phyloP scores from a whole-genome alignment of 2,113 vertebrate genomes.

The Podilymbus podiceps region DNA sequence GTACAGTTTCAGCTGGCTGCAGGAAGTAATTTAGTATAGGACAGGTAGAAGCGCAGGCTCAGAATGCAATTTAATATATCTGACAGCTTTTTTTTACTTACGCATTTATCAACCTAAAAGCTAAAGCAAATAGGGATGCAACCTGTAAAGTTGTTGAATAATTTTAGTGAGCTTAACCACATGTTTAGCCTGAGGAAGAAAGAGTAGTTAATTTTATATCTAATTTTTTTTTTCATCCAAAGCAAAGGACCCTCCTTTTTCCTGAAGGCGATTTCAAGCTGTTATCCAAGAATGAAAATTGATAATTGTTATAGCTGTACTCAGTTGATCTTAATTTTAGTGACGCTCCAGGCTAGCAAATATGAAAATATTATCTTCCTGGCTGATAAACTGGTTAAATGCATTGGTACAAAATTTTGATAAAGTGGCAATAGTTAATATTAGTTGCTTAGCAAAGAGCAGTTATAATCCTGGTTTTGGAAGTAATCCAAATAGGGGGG shows the following conservation, averaged over 20 bases:
- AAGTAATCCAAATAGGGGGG: slow-evolving; percentile 23
- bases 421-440: slow-evolving; percentile 54
- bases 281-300: slow-evolving; percentile 79
- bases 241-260: slow-evolving; percentile 73
- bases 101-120: slow-evolving; percentile 26
- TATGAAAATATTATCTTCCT: slow-evolving; percentile 63
- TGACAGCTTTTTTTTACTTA: slow-evolving; percentile 8
- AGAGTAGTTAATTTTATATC: slow-evolving; percentile 50
- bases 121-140: slow-evolving; percentile 27
- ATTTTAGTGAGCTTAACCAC: slow-evolving; percentile 37
- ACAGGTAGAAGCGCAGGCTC: not conserved
- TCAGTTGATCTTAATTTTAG: slow-evolving; percentile 72
- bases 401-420: slow-evolving; percentile 41
- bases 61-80: not conserved
- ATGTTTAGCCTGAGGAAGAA: slow-evolving; percentile 58
- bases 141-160: slow-evolving; percentile 47
- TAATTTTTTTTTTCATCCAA: slow-evolving; percentile 58
- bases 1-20: not conserved
- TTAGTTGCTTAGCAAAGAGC: slow-evolving; percentile 48
- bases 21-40: not conserved
- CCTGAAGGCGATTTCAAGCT: slow-evolving; percentile 72
- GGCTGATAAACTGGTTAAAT: slow-evolving; percentile 57
- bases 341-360: slow-evolving; percentile 73
- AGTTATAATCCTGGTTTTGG: slow-evolving; percentile 47
- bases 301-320: slow-evolving; percentile 73